These are phyloP conservation scores for Erynnis tages DNA, from an alignment of 2,888 invertebrate genomes.

Conservation along the genomic window DNA sequence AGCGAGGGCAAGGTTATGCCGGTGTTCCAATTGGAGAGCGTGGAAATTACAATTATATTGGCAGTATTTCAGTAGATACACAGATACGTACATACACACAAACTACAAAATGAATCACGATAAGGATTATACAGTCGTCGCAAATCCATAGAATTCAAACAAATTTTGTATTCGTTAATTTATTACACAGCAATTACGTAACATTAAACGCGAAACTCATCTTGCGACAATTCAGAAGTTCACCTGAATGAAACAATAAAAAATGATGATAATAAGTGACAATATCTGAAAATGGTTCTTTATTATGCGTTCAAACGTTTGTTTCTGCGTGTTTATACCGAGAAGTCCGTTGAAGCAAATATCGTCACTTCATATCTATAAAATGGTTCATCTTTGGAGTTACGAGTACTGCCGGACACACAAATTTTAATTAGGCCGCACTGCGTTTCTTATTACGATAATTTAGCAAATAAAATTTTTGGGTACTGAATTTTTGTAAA, in stretches of 20 bases:
- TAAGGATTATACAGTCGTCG: slow-evolving; percentile 75
- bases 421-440: slow-evolving; percentile 62
- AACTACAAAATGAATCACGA: slow-evolving; percentile 77
- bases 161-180: slow-evolving; percentile 15
- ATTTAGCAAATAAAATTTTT: slow-evolving; percentile 38
- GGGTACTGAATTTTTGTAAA: slow-evolving; percentile 27
- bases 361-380: slow-evolving; percentile 52
- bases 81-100: slow-evolving; percentile 79
- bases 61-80: slow-evolving; percentile 72
- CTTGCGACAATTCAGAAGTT: slow-evolving; percentile 14
- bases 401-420: slow-evolving; percentile 78
- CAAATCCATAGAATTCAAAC: slow-evolving; percentile 69
- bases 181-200: slow-evolving; percentile 4
- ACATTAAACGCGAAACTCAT: slow-evolving; percentile 7
- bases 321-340: not conserved
- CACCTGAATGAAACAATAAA: slow-evolving; percentile 2
- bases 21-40: slow-evolving; percentile 74
- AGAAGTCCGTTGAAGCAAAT: slow-evolving; percentile 36
- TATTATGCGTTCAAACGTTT: too few species aligned
- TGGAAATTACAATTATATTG: slow-evolving; percentile 63
- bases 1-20: slow-evolving; percentile 52
- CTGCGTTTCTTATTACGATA: slow-evolving; percentile 75
- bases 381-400: slow-evolving; percentile 65
- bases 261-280: slow-evolving; percentile 15
- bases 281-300: slow-evolving; percentile 10